Conservation (phyloP, 2,888 invertebrate genomes). For the Rugalucina vietnamica region DNA sequence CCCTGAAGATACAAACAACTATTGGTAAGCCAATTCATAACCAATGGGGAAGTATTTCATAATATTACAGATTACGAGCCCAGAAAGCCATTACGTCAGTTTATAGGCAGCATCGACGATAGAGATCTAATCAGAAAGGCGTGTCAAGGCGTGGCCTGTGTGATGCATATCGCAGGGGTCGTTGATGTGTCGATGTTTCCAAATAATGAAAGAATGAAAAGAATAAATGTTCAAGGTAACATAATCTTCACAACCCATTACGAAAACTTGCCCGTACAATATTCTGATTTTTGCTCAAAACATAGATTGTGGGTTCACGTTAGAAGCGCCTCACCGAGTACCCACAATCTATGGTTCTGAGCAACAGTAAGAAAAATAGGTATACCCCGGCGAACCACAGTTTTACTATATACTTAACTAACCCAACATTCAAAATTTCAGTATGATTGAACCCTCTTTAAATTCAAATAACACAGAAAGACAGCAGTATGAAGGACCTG, state of each 20-base stretch:
- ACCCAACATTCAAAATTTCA: no score
- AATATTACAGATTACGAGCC: slow-evolving; percentile 26
- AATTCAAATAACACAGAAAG: no score
- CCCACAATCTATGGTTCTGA: background rate
- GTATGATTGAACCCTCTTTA: no score
- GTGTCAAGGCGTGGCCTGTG: slow-evolving; percentile 35
- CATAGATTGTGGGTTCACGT: no score
- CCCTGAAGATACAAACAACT: no score
- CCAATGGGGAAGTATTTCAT: background rate
- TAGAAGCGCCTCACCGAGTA: background rate
- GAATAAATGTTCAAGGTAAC: slow-evolving; percentile 27
- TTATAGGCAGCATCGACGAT: slow-evolving; percentile 35
- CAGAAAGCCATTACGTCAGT: slow-evolving; percentile 20
- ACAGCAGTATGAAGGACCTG: no score
- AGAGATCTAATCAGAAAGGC: slow-evolving; percentile 16
- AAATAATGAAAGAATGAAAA: background rate
- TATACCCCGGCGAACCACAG: no score
- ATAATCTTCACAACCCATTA: background rate
- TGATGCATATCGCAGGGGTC: slow-evolving; percentile 43
- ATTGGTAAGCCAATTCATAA: no score
- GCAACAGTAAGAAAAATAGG: background rate
- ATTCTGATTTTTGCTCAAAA: background rate
- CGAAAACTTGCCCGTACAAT: background rate
- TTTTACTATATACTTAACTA: no score
- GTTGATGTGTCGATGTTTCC: slow-evolving; percentile 37